Conservation (phyloP, 2,888 invertebrate species). For the Prenolepis imparis region DNA sequence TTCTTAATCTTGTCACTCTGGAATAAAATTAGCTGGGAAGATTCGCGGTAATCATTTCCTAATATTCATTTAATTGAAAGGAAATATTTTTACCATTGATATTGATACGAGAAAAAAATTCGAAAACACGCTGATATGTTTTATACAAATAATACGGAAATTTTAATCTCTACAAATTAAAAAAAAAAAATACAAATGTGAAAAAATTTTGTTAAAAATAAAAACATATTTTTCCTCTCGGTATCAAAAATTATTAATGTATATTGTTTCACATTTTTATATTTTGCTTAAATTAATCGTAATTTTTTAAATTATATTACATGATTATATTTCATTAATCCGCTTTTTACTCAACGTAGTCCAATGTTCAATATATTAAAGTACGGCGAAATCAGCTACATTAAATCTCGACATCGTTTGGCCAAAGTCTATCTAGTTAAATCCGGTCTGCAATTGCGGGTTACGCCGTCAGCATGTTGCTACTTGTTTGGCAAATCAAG, state of each 20-base stretch:
- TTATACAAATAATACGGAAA: background rate
- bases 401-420: conserved; percentile 19
- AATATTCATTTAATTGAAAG: conserved; percentile 38
- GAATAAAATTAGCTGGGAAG: conserved; percentile 28
- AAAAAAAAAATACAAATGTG: background rate
- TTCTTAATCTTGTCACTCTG: conserved; percentile 53
- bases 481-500: conserved; percentile 55
- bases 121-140: background rate
- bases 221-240: background rate
- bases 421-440: conserved; percentile 41
- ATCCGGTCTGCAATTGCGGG: conserved; percentile 44
- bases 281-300: conserved; percentile 1
- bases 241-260: background rate
- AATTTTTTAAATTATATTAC: background rate
- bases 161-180: background rate
- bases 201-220: background rate
- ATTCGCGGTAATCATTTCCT: conserved; percentile 44
- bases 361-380: background rate
- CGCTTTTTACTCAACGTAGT: background rate
- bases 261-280: background rate
- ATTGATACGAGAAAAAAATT: background rate
- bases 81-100: background rate
- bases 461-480: conserved; percentile 52
- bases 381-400: conserved; percentile 19
- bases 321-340: background rate